Base-by-base conservation (phyloP, 2,888 invertebrate species). In the Camponotus fellah region DNA sequence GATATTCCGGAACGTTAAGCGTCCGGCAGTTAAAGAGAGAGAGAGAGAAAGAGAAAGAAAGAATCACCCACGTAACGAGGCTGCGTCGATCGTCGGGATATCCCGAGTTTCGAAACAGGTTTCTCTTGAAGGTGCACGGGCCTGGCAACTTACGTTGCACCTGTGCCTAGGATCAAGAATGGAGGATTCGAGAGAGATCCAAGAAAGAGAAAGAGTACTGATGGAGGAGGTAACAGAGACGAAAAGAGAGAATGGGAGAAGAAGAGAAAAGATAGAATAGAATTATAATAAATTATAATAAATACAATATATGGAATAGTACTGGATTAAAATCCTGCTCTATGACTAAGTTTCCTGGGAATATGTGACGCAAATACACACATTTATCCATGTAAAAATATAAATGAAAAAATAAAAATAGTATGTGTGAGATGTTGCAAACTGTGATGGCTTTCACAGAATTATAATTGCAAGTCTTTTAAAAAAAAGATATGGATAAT, bases 371-470 rank as follows among this genome's bases (percentile, higher is more conserved):
- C n/a, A 40, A 21, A 6, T 26, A 17, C 3, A 32, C 34, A 34
- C 5, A 37, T 40, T 40, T 43, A 60, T 60, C 14, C 17, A 2
- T 32, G 76, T 77, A 82, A 83, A 60, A 40, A 65, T 74, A 68
- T 58, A 93, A 91, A 92, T 92, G 92, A 91, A 91, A 91, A 93
- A 93, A 92, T 92, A 94, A 93, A 14, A 3, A 3, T 93, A 53
- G 94, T 94, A 92, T 58, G 64, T 26, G 32, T 26, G n/a, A 83
- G n/a, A 69, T n/a, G 17, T 49, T 21, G 46, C 66, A 9, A 66
- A 26, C 10, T 26, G 5, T 5, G 5, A 21, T 5, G 8, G 40
- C 17, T 46, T 2, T 65, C 37, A 3, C 64, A 14, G 14, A 12
- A 21, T 43, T 43, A 66, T 14, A 43, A 17, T 43, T 17, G 21